phyloP scores from a whole-genome alignment of 2,113 vertebrate species.

The Progne subis region DNA sequence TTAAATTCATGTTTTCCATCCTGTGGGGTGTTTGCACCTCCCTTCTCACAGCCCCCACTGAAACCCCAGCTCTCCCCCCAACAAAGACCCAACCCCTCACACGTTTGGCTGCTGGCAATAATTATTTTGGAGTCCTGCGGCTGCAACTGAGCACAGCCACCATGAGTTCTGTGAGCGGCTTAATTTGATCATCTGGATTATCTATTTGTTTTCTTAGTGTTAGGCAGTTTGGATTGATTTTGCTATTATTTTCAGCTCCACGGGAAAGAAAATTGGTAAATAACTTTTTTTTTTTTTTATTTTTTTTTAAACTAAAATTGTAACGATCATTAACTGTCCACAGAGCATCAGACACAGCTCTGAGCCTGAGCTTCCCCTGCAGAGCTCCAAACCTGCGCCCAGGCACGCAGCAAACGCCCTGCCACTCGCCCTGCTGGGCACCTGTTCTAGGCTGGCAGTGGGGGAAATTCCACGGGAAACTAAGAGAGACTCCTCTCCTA shows the following conservation, averaged over 20 bases:
- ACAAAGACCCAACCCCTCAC: background rate
- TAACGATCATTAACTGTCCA: background rate
- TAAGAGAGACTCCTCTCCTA: too few relatives aligned
- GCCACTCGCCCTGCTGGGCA: background rate
- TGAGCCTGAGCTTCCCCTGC: background rate
- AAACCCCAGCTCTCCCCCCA: background rate
- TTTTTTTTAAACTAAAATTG: background rate
- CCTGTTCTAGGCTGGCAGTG: too few relatives aligned
- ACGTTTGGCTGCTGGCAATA: background rate
- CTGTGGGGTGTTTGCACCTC: background rate
- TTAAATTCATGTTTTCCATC: background rate
- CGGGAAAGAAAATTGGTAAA: background rate
- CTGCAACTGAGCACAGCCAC: background rate
- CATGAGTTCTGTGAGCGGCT: background rate
- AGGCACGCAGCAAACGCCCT: background rate
- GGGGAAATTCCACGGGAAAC: too few relatives aligned
- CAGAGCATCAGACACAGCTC: background rate
- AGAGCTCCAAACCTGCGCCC: background rate
- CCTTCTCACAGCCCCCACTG: background rate
- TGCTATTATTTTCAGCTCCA: constrained; percentile 13
- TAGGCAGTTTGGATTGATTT: constrained; percentile 37
- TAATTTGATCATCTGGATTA: constrained; percentile 19
- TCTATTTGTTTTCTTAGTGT: constrained; percentile 25
- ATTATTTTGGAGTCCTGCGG: background rate
- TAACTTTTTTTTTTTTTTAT: background rate